phyloP scores from a whole-genome alignment of 2,888 invertebrate genomes.

The Drosophila tripunctata region DNA sequence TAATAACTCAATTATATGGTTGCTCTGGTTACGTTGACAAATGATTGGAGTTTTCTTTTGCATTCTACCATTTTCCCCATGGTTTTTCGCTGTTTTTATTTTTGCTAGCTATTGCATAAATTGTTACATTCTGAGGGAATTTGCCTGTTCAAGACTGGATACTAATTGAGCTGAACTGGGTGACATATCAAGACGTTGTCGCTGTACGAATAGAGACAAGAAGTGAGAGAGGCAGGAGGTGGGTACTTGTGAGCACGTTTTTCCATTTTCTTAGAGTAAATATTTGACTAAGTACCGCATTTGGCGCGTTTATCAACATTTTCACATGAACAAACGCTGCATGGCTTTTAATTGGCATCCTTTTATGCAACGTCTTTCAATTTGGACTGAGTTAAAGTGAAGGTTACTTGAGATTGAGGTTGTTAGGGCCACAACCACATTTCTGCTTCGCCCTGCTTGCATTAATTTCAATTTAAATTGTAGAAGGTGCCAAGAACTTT shows the following conservation, averaged over 20 bases:
- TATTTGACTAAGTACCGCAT: conserved; percentile 43
- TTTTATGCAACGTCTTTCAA: conserved; percentile 18
- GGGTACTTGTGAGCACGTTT: conserved; percentile 22
- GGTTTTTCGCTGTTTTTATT: conserved; percentile 7
- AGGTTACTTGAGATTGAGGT: not conserved
- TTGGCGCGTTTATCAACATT: conserved; percentile 57
- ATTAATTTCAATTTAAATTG: conserved; percentile 65
- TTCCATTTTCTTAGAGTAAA: conserved; percentile 46
- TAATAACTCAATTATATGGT: conserved; percentile 73
- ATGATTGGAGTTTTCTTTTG: conserved; percentile 26
- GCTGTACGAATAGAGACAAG: not conserved
- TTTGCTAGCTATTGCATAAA: conserved; percentile 28
- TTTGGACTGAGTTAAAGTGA: not conserved
- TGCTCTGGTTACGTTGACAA: conserved; percentile 60
- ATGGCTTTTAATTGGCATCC: conserved; percentile 25
- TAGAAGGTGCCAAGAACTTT: conserved; percentile 30
- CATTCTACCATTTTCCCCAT: not conserved
- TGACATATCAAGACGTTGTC: too few species aligned
- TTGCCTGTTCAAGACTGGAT: conserved; percentile 26
- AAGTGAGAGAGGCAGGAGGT: too few species aligned
- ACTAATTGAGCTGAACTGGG: conserved; percentile 45
- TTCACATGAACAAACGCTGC: conserved; percentile 51
- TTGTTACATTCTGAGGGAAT: conserved; percentile 12
- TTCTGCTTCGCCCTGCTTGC: not conserved
- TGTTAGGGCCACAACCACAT: not conserved